phyloP scores from a whole-genome alignment of 92 coral and sea anemone genomes.

The Porites rus region DNA sequence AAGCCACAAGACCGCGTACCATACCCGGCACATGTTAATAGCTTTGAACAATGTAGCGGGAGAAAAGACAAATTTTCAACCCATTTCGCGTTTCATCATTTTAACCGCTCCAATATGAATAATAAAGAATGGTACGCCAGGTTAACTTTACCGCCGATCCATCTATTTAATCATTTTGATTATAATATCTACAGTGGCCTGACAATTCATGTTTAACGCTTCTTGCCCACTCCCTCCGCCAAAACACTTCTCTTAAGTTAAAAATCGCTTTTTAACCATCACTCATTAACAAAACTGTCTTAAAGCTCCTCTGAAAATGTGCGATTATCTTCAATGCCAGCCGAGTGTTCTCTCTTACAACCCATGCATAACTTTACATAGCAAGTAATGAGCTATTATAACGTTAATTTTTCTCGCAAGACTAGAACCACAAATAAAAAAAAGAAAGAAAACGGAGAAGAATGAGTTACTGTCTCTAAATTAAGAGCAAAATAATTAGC shows the following conservation, averaged over 20 bases:
- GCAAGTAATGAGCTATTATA: too few species aligned
- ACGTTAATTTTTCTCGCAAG: too few species aligned
- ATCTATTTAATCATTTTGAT: neutral
- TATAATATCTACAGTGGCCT: neutral
- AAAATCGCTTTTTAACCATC: neutral
- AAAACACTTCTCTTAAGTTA: neutral
- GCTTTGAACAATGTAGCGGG: neutral
- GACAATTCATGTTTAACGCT: neutral
- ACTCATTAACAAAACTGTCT: too few species aligned
- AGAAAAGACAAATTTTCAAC: slow-evolving; percentile 5
- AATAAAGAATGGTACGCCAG: neutral
- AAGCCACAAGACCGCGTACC: neutral
- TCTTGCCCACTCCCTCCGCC: neutral
- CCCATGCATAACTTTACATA: too few species aligned
- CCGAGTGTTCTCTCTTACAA: too few species aligned
- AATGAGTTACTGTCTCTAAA: too few species aligned
- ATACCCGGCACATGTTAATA: neutral
- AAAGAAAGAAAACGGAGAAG: too few species aligned
- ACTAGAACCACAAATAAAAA: too few species aligned
- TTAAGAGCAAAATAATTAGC: too few species aligned
- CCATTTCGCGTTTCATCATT: neutral
- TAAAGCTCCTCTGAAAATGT: too few species aligned
- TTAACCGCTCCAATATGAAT: neutral
- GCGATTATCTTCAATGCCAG: too few species aligned
- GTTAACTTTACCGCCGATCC: neutral